phyloP scores from a whole-genome alignment of 2,113 vertebrate species.

The Saimiri boliviensis region DNA sequence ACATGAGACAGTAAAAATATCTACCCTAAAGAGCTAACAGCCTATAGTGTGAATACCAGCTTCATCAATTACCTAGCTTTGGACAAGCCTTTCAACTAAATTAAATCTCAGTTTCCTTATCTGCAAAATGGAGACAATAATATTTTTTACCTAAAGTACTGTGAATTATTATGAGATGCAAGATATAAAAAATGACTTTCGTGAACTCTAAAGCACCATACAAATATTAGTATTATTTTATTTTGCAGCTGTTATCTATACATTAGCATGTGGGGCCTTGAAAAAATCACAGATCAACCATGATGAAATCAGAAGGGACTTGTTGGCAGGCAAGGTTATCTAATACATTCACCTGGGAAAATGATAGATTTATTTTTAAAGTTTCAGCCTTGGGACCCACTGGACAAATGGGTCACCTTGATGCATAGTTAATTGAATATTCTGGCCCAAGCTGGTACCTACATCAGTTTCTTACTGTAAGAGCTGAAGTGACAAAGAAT shows the following conservation, averaged over 20 bases:
- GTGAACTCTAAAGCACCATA: neutral
- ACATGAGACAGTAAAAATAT: neutral
- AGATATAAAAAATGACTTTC: neutral
- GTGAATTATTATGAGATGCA: neutral
- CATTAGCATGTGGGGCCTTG: neutral
- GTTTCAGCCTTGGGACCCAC: neutral
- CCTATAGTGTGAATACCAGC: neutral
- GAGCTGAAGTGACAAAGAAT: slow-evolving; percentile 35
- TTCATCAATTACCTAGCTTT: neutral
- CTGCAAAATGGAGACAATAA: neutral
- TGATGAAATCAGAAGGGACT: slow-evolving; percentile 16
- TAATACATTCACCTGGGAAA: slow-evolving; percentile 42
- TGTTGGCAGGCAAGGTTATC: neutral
- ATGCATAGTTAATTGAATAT: slow-evolving; percentile 20
- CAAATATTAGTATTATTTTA: neutral
- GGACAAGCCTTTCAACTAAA: too few relatives aligned
- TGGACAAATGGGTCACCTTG: slow-evolving; percentile 42
- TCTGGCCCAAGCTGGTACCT: neutral
- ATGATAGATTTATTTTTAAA: neutral
- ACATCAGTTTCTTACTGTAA: neutral
- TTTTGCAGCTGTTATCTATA: neutral
- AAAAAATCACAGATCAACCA: neutral
- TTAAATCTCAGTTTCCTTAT: slow-evolving; percentile 15
- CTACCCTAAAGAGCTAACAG: neutral
- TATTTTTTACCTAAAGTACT: neutral